phyloP scores from a whole-genome alignment of 2,888 invertebrate genomes.

The Unio delphinus region DNA sequence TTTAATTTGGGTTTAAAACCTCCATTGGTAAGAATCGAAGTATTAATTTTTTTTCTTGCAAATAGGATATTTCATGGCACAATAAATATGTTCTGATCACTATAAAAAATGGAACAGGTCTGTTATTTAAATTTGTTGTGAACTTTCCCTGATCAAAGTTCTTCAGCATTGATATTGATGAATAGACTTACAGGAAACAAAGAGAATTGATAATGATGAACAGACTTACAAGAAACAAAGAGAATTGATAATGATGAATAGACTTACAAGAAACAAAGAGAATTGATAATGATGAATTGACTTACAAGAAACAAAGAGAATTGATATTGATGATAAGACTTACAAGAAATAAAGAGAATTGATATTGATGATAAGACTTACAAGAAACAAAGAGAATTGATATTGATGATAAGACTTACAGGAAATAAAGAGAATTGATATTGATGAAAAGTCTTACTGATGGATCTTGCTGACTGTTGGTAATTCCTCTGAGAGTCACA shows the following conservation, averaged over 20 bases:
- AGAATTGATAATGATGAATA: conserved; percentile 32
- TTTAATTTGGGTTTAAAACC: too few species aligned
- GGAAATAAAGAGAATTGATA: background rate
- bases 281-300: too few species aligned
- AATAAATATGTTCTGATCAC: too few species aligned
- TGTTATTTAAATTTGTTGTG: too few species aligned
- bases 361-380: background rate
- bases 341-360: background rate
- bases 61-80: too few species aligned
- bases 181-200: background rate
- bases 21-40: too few species aligned
- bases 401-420: background rate
- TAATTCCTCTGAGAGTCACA: conserved; percentile 88
- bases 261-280: too few species aligned
- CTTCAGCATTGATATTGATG: background rate
- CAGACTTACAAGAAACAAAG: conserved; percentile 38
- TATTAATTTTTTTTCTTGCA: too few species aligned
- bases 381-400: background rate
- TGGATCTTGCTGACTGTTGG: conserved; percentile 78
- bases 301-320: background rate
- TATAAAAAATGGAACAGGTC: too few species aligned
- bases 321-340: background rate
- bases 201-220: background rate
- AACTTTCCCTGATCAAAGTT: too few species aligned
- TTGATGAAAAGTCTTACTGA: conserved; percentile 63